Base-by-base conservation (phyloP, 2,888 invertebrate genomes). In the Patella ulyssiponensis region DNA sequence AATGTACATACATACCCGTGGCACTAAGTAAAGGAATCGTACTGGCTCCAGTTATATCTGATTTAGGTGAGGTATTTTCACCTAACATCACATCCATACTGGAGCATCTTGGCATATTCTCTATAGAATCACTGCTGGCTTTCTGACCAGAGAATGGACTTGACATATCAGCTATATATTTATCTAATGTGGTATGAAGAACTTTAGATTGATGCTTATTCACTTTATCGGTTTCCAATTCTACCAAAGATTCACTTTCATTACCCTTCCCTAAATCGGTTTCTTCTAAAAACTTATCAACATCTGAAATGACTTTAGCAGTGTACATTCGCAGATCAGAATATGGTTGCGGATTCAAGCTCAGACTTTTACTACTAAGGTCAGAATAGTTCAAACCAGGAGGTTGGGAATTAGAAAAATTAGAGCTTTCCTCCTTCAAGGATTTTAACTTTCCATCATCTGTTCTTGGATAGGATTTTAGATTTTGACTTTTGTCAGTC, bases 21-120 rank as follows among this genome's bases (percentile, higher is more conserved):
- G 74, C 73, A 69, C 75, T 79, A 54, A 75, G 76, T 74, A 72
- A 77, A 54, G 77, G 76, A 7, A 85, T 85, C 12, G 86, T 83
- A 69, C 86, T 87, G 17, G 87, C 86, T 52, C 86, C 86, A 20
- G 83, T 82, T 23, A 86, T 82, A 82, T 64, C 64, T 14, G 79
- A 79, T 14, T 71, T 70, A 14, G 58, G 73, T 12, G 17, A 27
- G 23, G 23, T 64, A 71, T 23, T 70, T 14, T 27, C 52, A 17
- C 44, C 51, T 20, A 71, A 23, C 27, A 58, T 20, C 33, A n/a
- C 56, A 69, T 77, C 74, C 58, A 86, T 70, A 78, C 86, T 86
- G n/a, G 86, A 86, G 80, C 86, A 86, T 52, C 85, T 76, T 0
- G 84, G 85, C 5, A 76, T 77, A 51, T 27, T 64, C 69, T 51